Evolutionary conservation across 2,888 invertebrate genomes (phyloP).

Genomic region (Folsomia manolachei): DNA sequence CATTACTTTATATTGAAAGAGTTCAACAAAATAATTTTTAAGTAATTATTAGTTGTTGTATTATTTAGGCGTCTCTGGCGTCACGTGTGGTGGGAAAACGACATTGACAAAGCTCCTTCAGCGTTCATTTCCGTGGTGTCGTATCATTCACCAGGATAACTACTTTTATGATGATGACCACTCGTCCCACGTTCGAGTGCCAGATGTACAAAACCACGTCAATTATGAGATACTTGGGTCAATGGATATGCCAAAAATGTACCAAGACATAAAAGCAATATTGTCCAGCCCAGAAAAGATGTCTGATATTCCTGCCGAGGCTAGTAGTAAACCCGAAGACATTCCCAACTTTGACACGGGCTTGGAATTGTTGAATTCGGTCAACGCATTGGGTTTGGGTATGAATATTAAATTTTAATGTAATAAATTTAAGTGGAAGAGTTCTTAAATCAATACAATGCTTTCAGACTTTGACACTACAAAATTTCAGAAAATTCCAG

Average conservation of each 20-base stretch:
- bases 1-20: too few relatives aligned
- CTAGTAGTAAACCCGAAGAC: conserved; percentile 2
- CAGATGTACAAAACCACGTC: conserved; percentile 44
- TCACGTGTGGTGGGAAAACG: conserved; percentile 47
- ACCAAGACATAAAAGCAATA: conserved; percentile 37
- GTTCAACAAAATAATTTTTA: too few relatives aligned
- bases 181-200: conserved; percentile 34
- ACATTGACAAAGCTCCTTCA: conserved; percentile 41
- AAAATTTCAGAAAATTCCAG: conserved; percentile 38
- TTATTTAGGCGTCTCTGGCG: conserved; percentile 41
- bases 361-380: conserved; percentile 29
- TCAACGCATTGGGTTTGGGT: conserved; percentile 29
- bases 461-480: conserved; percentile 39
- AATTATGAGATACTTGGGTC: conserved; percentile 43
- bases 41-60: too few relatives aligned
- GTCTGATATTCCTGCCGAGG: not conserved
- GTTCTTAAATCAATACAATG: not conserved
- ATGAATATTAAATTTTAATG: not conserved
- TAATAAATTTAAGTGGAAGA: not conserved
- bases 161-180: conserved; percentile 47
- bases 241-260: conserved; percentile 43
- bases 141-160: conserved; percentile 43
- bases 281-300: conserved; percentile 26
- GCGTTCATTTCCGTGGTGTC: conserved; percentile 41
- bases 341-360: conserved; percentile 45